phyloP scores from a whole-genome alignment of 2,888 invertebrate species.

The Phyllotreta striolata region DNA sequence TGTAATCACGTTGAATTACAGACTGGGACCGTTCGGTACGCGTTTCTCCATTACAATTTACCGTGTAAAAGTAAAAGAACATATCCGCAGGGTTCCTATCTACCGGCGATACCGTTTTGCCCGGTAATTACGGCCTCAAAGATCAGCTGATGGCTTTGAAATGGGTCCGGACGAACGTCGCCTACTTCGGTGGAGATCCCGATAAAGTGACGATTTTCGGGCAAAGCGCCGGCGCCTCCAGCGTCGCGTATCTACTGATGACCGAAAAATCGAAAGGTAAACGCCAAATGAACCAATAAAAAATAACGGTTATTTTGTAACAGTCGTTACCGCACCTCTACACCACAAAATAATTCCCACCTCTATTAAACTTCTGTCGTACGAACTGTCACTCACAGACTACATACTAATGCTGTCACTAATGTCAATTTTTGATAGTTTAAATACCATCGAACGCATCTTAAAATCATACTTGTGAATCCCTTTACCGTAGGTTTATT shows the following conservation, averaged over 20 bases:
- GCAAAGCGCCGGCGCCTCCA: conserved; percentile 46
- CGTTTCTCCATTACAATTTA: neutral
- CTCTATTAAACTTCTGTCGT: no score
- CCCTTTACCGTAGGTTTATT: conserved; percentile 39
- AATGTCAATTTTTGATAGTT: no score
- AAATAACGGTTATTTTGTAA: no score
- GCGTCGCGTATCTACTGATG: conserved; percentile 42
- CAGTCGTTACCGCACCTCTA: no score
- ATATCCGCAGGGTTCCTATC: conserved; percentile 44
- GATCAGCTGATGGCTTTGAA: conserved; percentile 47
- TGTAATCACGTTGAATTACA: conserved; percentile 47
- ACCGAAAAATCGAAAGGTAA: conserved; percentile 40
- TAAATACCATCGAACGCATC: no score
- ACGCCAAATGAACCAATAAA: no score
- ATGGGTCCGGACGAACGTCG: conserved; percentile 47
- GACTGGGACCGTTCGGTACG: conserved; percentile 47
- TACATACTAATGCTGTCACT: no score
- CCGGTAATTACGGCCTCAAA: conserved; percentile 49
- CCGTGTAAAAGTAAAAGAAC: no score
- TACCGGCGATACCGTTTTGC: conserved; percentile 44
- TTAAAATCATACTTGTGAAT: no score
- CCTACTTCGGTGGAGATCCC: conserved; percentile 48
- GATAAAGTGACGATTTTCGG: conserved; percentile 46
- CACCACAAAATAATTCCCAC: no score
- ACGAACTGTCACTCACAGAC: no score